Evolutionary conservation across 2,797 vertebrate species (phyloP).

Genomic region (Cheirogaleus major): DNA sequence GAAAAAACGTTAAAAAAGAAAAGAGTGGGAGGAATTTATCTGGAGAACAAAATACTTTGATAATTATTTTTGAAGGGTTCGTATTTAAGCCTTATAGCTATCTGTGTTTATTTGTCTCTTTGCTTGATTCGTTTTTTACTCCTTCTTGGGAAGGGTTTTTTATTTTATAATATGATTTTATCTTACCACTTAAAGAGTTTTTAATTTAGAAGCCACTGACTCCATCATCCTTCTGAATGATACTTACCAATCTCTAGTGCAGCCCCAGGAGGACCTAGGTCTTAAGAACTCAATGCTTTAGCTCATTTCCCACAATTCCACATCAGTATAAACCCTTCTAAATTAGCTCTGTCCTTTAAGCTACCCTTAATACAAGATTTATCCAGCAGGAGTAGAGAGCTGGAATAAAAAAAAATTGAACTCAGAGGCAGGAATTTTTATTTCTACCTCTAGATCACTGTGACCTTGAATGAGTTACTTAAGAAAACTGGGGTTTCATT

Average conservation of each 20-base stretch:
- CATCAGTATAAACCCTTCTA: not conserved
- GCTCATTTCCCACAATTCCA: not conserved
- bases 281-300: not conserved
- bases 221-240: not conserved
- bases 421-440: conserved; percentile 35
- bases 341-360: conserved; percentile 49
- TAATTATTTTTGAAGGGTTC: conserved; percentile 38
- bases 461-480: conserved; percentile 58
- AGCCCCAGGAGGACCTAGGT: not conserved
- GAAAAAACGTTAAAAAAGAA: not conserved
- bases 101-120: conserved; percentile 28
- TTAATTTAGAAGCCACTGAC: not conserved
- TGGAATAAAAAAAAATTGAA: conserved; percentile 23
- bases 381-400: not conserved
- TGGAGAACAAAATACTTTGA: not conserved
- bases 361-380: conserved; percentile 37
- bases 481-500: not conserved
- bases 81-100: not conserved
- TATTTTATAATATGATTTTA: conserved; percentile 20
- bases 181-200: not conserved
- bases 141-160: not conserved
- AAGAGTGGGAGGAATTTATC: not conserved
- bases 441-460: conserved; percentile 29
- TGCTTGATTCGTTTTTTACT: conserved; percentile 40
- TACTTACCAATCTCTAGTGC: not conserved